A percentile compares a stretch with the other conserved stretches of the same genome.
Evolutionary conservation across 1,140 invertebrate genomes (phyloP).

Genomic region (Chironomus striatipennis): DNA sequence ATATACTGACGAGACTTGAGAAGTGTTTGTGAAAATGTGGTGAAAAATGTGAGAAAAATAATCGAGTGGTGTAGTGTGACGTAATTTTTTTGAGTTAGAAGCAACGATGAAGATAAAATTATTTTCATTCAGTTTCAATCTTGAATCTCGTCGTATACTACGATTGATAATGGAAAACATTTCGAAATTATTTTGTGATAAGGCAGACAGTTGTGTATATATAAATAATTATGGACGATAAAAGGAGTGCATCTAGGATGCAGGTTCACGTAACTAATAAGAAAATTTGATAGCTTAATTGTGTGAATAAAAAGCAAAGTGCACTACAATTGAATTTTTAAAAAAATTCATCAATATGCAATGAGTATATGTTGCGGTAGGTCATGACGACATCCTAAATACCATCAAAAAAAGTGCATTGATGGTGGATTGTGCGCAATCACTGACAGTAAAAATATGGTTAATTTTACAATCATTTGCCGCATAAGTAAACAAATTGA

Average conservation of each 20-base stretch:
- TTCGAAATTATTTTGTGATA: not conserved
- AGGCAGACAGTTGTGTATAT: not conserved
- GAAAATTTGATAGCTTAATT: not conserved
- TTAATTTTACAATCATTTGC: too few species aligned
- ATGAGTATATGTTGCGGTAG: not conserved
- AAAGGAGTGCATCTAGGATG: too few species aligned
- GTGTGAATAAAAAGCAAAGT: not conserved
- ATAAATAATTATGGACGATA: not conserved
- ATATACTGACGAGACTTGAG: not conserved
- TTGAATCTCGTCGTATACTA: not conserved
- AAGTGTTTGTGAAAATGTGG: conserved; percentile 17
- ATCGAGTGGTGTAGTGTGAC: not conserved
- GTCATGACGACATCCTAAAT: not conserved
- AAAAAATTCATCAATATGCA: not conserved
- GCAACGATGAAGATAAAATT: not conserved
- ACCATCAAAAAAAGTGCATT: not conserved
- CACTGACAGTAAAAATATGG: too few species aligned
- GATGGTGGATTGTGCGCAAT: conserved; percentile 11
- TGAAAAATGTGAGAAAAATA: not conserved
- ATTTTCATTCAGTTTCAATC: not conserved
- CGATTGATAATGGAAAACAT: not conserved
- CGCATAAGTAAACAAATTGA: too few species aligned
- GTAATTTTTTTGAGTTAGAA: conserved; percentile 5
- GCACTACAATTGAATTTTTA: not conserved
- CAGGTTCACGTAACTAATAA: too few species aligned